Percentiles rank a stretch among this genome's conserved stretches.
phyloP scores from a whole-genome alignment of 1,140 invertebrate genomes.

The Luehdorfia chinensis region DNA sequence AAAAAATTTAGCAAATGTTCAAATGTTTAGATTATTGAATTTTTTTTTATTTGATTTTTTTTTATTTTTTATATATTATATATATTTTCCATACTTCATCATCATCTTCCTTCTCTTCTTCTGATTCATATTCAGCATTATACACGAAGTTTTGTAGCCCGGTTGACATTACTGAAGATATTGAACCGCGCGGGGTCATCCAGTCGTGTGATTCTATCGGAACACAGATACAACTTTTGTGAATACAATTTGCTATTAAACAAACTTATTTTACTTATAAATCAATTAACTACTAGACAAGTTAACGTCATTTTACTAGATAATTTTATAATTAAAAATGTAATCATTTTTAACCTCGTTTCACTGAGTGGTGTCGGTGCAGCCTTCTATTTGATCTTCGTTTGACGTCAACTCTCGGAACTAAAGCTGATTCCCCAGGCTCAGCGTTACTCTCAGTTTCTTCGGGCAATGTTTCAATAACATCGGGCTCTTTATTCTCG shows the following conservation, averaged over 20 bases:
- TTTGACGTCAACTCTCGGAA: constrained; percentile 42
- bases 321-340: no score
- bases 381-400: constrained; percentile 49
- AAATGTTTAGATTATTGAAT: no score
- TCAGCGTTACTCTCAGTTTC: constrained; percentile 39
- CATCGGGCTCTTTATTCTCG: constrained; percentile 51
- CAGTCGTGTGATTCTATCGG: constrained; percentile 59
- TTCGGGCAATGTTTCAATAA: constrained; percentile 53
- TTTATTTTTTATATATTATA: no score
- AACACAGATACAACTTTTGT: constrained; percentile 1
- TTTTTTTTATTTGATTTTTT: no score
- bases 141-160: constrained; percentile 54
- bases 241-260: not conserved
- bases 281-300: no score
- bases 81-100: no score
- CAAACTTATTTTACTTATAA: no score
- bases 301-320: no score
- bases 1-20: no score
- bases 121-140: constrained; percentile 47
- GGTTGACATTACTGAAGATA: constrained; percentile 57
- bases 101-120: constrained; percentile 45
- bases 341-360: constrained; percentile 39
- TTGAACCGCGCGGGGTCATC: constrained; percentile 64
- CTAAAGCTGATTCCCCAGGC: constrained; percentile 25
- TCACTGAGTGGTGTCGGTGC: constrained; percentile 51